Percentiles rank a stretch among this genome's conserved stretches.
These are phyloP conservation scores for Malurus melanocephalus DNA, from an alignment of 2,113 vertebrate species.

Conservation along the genomic window DNA sequence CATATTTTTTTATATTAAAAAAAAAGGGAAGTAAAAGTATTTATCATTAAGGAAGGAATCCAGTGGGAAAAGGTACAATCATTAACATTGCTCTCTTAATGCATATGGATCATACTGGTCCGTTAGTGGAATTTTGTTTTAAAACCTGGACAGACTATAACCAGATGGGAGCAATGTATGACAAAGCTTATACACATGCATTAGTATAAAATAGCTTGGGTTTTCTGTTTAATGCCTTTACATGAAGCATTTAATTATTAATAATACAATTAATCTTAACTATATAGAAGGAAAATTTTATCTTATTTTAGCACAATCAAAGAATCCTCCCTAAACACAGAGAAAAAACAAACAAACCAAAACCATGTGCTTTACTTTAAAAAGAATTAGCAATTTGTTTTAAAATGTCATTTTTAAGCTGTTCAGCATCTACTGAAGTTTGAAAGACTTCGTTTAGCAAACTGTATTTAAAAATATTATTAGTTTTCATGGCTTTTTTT, in stretches of 20 bases:
- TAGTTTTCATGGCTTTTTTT: background rate
- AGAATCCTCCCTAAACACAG: background rate
- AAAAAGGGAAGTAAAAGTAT: background rate
- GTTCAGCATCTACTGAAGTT: background rate
- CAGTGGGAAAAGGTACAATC: background rate
- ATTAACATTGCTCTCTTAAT: background rate
- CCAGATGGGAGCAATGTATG: background rate
- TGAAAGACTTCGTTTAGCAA: background rate
- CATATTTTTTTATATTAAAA: background rate
- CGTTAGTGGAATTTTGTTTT: background rate
- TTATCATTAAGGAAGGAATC: background rate
- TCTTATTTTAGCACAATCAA: background rate
- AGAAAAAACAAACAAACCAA: background rate
- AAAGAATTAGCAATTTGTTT: background rate
- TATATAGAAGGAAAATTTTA: background rate
- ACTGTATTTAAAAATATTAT: background rate
- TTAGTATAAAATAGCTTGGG: background rate
- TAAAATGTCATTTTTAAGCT: background rate
- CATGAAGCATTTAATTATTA: background rate
- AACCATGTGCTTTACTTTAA: background rate
- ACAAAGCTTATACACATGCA: background rate
- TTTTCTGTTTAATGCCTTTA: background rate
- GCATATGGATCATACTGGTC: background rate
- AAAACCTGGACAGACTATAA: background rate
- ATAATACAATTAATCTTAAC: background rate